Evolutionary conservation across 1,140 invertebrate species (phyloP).

Genomic region (Drosophila albomicans): DNA sequence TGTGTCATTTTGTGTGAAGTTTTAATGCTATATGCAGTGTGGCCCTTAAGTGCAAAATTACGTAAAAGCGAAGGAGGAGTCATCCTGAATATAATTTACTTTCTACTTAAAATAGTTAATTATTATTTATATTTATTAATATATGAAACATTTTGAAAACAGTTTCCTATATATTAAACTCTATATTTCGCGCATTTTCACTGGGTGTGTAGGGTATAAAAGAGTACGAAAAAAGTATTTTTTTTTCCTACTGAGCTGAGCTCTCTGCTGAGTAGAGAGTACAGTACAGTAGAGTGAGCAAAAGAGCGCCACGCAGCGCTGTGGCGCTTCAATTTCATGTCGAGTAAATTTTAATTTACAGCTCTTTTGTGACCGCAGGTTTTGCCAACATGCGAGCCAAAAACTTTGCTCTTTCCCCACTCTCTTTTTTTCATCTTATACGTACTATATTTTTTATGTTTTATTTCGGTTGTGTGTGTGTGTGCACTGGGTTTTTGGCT

Average conservation of each 20-base stretch:
- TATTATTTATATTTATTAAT: too few relatives aligned
- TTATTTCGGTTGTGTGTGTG: conserved; percentile 28
- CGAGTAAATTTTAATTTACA: conserved; percentile 82
- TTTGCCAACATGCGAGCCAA: conserved; percentile 67
- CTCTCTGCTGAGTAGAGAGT: not conserved
- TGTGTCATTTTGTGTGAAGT: too few relatives aligned
- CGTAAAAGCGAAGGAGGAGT: too few relatives aligned
- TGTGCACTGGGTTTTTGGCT: conserved; percentile 38
- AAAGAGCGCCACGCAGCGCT: conserved; percentile 14
- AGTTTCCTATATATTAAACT: not conserved
- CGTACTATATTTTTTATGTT: conserved; percentile 19
- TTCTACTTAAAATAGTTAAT: too few relatives aligned
- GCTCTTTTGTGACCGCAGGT: conserved; percentile 78
- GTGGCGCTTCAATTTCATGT: conserved; percentile 76
- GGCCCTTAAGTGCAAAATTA: too few relatives aligned
- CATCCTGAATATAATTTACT: too few relatives aligned
- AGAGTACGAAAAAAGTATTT: conserved; percentile 2
- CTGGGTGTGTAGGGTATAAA: conserved; percentile 1
- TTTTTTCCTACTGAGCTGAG: conserved; percentile 5
- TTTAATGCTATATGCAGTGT: too few relatives aligned
- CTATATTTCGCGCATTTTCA: not conserved
- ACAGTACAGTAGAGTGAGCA: conserved; percentile 3
- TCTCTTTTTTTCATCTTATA: conserved; percentile 29
- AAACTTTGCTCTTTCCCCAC: conserved; percentile 51
- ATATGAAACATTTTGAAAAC: not conserved